These are phyloP conservation scores for Thecocarcelia acutangulata DNA, from an alignment of 2,888 invertebrate species.

Conservation along the genomic window DNA sequence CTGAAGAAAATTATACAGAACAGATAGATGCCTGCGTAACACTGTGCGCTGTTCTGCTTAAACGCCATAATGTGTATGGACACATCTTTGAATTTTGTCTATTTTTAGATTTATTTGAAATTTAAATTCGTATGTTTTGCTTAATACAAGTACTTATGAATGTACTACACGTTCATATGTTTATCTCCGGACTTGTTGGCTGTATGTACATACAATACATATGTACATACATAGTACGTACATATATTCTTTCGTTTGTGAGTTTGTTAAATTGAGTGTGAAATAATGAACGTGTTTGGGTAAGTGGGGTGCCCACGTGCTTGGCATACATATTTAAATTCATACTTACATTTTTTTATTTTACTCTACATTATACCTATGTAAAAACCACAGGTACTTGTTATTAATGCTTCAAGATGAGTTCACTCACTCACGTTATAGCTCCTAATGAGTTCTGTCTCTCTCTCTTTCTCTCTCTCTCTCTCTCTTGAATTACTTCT, in stretches of 20 bases:
- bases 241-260: not conserved
- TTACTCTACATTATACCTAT: slow-evolving; percentile 10
- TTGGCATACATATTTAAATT: slow-evolving; percentile 46
- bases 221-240: too few relatives aligned
- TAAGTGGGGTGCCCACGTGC: slow-evolving; percentile 62
- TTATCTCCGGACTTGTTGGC: too few relatives aligned
- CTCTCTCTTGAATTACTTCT: too few relatives aligned
- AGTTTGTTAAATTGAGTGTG: slow-evolving; percentile 17
- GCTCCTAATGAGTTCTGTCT: not conserved
- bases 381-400: slow-evolving; percentile 3
- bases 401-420: not conserved
- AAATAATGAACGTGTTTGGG: slow-evolving; percentile 18
- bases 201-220: too few relatives aligned
- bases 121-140: not conserved
- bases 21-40: too few relatives aligned
- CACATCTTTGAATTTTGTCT: too few relatives aligned
- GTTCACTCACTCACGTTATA: not conserved
- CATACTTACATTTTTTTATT: slow-evolving; percentile 9
- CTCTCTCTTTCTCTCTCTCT: too few relatives aligned
- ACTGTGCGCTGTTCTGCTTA: too few relatives aligned
- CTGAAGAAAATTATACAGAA: too few relatives aligned
- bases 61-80: too few relatives aligned
- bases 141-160: too few relatives aligned
- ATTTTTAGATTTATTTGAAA: not conserved
- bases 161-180: too few relatives aligned